Evolutionary conservation across 2,888 invertebrate species (phyloP), one percentile per base, ranked within the genome.

Genomic region (Drosophila anomalata): DNA sequence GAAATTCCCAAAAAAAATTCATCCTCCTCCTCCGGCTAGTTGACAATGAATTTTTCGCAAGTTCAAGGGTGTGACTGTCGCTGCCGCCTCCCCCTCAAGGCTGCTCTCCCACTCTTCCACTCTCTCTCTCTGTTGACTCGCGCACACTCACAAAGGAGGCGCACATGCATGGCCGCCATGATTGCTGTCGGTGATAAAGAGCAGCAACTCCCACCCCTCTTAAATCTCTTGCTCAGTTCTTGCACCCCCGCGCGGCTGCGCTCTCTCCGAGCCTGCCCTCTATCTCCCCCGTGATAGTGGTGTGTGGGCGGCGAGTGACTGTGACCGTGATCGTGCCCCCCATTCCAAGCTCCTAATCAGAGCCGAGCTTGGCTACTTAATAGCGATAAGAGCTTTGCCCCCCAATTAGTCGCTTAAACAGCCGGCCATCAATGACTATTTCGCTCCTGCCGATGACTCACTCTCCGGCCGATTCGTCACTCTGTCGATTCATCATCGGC

Each of bases 41-140:
- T 66, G 75, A 62, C 71, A 79, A 56, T 71, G 77, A 78, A 79
- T 71, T 68, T 71, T 71, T 77, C 67, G 81, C 90, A 91, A 91
- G 91, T 91, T 91, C 91, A 91, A 91, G 91, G 91, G 91, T 91
- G 91, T 91, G 91, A 90, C 90, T 90, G 73, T 59, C 22, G 4
- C 71, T 59, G 29, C 29, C 72, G 58, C 57, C 17, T 17, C 17
- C 17, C 17, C 17, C 17, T 17, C 17, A 17, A 17, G 17, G 17
- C 17, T 17, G 17, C 17, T 17, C 17, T 17, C 17, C 17, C 17
- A 17, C 17, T 17, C 17, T 14, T 14, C 69, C 61, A 61, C 72
- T 56, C 52, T 57, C 14, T 42, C 42, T 9, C 20, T 17, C 14
- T 14, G 8, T 17, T 6, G 42, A n/a, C 42, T 42, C 44, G 46